Base-by-base conservation (phyloP, 2,113 vertebrate genomes). In the Amphiprion ocellaris region DNA sequence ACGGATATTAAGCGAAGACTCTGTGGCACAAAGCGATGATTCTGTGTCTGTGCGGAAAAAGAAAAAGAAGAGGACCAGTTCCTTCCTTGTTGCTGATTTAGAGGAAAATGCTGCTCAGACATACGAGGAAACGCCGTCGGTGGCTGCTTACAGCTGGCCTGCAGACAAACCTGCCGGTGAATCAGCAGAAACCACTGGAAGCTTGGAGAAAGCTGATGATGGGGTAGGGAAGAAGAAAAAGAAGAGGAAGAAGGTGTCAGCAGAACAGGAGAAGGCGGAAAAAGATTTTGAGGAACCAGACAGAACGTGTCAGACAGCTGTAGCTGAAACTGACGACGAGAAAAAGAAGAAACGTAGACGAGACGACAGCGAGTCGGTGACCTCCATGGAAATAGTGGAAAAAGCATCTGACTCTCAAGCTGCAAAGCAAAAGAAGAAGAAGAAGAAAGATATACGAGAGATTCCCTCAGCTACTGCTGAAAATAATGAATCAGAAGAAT, bases 11-110 rank as follows among this genome's bases (percentile, higher is more conserved):
- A 30, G 30, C 0, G 39, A 66, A 17, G 54, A 77, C 19, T 41
- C 4, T 1, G 15, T 26, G 6, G n/a, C 17, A 53, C 44, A 59
- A 74, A 54, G 1, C 0, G 62, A 79, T 54, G 68, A 64, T 68
- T 83, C 41, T 6, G 67, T 19, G 69, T 89, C 71, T 88, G 80
- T 28, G 21, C 28, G 0, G 69, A 39, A 80, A 77, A 28, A 53
- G 61, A 12, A 79, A 75, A 76, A 68, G 63, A 74, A 44, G 23
- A 56, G n/a, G 54, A 56, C 53, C 28, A 59, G 64, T 59, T 91
- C 87, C 88, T 77, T 90, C 89, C 84, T 65, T 1, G 0, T 19
- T 81, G 89, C 88, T 89, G 91, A 90, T 60, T 50, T 66, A 10
- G 65, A 82, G 82, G 85, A 82, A 88, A 81, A 79, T 1, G 8